Percentiles rank a stretch among this genome's conserved stretches.
Evolutionary conservation across 2,113 vertebrate genomes (phyloP).

Genomic region (Ailuropoda melanoleuca): DNA sequence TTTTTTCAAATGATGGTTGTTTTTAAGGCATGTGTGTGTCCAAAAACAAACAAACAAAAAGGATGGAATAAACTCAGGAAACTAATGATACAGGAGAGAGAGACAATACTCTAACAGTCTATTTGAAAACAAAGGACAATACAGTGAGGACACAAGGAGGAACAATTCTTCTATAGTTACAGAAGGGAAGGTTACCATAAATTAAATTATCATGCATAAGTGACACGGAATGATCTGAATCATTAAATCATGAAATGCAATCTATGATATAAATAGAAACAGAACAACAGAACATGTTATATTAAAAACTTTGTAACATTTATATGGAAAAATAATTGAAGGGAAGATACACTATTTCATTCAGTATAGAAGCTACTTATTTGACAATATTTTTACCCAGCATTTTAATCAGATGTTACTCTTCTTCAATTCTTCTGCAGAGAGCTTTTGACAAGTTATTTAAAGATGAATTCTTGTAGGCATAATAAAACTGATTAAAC

Average conservation of each 20-base stretch:
- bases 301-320: background rate
- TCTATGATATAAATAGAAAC: background rate
- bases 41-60: background rate
- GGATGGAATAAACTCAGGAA: background rate
- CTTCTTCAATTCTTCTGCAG: background rate
- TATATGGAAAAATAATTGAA: background rate
- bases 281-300: background rate
- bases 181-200: background rate
- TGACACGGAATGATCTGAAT: background rate
- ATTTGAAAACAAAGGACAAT: background rate
- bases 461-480: background rate
- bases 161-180: background rate
- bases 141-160: background rate
- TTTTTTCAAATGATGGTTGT: background rate
- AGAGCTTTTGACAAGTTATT: background rate
- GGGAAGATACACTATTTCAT: background rate
- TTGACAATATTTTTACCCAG: background rate
- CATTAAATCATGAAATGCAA: background rate
- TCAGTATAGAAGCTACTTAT: background rate
- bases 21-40: background rate
- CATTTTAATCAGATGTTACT: background rate
- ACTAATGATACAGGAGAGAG: background rate
- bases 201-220: background rate
- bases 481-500: background rate
- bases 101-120: background rate